phyloP scores from a whole-genome alignment of 2,888 invertebrate genomes.

The Hirtodrosophila alboralis region DNA sequence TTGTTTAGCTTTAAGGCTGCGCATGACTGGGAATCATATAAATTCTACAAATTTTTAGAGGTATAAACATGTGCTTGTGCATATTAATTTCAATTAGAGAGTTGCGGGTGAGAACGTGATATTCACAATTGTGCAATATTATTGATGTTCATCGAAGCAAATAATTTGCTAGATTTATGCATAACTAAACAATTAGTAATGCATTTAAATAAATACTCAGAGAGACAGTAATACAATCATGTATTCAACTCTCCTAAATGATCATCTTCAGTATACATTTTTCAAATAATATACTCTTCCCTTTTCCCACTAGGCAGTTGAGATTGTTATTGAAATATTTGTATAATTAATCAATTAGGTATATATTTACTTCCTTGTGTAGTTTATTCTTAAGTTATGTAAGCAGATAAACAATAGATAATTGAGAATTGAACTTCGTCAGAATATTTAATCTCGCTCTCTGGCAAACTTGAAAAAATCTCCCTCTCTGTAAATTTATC shows the following conservation, averaged over 20 bases:
- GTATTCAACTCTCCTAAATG: too few relatives aligned
- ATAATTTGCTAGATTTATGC: conserved; percentile 54
- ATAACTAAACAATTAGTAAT: conserved; percentile 49
- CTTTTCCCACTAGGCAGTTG: neutral
- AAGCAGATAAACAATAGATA: conserved; percentile 19
- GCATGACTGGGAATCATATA: conserved; percentile 58
- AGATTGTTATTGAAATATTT: conserved; percentile 1
- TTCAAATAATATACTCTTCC: conserved; percentile 4
- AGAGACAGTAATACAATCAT: too few relatives aligned
- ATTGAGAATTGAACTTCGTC: conserved; percentile 4
- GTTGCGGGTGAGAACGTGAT: conserved; percentile 11
- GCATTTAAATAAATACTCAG: too few relatives aligned
- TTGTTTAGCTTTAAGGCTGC: conserved; percentile 16
- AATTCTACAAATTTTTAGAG: conserved; percentile 46
- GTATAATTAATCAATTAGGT: conserved; percentile 31
- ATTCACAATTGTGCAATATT: conserved; percentile 30
- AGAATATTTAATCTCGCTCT: conserved; percentile 3
- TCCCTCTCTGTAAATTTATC: conserved; percentile 60
- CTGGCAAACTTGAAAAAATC: conserved; percentile 1
- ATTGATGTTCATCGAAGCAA: conserved; percentile 44
- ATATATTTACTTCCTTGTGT: conserved; percentile 27
- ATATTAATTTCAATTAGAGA: conserved; percentile 49
- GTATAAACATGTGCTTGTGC: conserved; percentile 6
- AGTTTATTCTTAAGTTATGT: conserved; percentile 21
- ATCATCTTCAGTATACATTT: too few relatives aligned